A percentile compares a stretch with the other conserved stretches of the same genome.
Evolutionary conservation across 2,113 vertebrate genomes (phyloP).

Genomic region (Centropristis striata): DNA sequence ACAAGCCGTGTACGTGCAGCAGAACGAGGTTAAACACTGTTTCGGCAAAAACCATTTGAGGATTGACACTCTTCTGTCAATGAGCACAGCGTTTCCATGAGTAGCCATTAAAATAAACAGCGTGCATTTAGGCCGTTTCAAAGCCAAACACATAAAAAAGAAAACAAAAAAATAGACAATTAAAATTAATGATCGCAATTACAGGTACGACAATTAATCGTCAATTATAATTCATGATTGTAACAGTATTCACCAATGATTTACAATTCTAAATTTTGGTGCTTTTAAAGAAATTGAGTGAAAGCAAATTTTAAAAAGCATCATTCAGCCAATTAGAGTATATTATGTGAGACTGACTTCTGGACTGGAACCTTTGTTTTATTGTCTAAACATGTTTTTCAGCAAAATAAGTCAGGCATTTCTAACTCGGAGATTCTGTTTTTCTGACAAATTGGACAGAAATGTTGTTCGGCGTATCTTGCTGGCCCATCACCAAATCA

Average conservation of each 20-base stretch:
- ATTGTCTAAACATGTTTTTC: background rate
- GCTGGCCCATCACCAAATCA: conserved; percentile 2
- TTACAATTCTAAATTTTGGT: background rate
- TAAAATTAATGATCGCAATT: too few relatives aligned
- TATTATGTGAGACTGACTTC: background rate
- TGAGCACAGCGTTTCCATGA: too few relatives aligned
- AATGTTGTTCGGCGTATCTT: conserved; percentile 11
- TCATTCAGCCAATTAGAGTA: background rate
- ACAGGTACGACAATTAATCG: too few relatives aligned
- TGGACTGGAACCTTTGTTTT: background rate
- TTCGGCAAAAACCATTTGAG: too few relatives aligned
- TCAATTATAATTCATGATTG: too few relatives aligned
- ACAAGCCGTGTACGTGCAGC: too few relatives aligned
- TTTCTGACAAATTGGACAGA: conserved; percentile 7
- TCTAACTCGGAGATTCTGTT: conserved; percentile 14
- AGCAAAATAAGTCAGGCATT: conserved; percentile 16
- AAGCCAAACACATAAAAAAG: too few relatives aligned
- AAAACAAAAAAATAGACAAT: too few relatives aligned
- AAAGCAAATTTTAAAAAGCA: background rate
- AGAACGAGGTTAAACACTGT: too few relatives aligned
- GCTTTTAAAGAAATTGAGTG: background rate
- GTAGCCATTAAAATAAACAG: too few relatives aligned
- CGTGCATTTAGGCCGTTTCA: too few relatives aligned
- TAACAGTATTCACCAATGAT: background rate
- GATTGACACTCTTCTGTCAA: too few relatives aligned